phyloP scores from a whole-genome alignment of 2,113 vertebrate species.

The Pholis gunnellus region DNA sequence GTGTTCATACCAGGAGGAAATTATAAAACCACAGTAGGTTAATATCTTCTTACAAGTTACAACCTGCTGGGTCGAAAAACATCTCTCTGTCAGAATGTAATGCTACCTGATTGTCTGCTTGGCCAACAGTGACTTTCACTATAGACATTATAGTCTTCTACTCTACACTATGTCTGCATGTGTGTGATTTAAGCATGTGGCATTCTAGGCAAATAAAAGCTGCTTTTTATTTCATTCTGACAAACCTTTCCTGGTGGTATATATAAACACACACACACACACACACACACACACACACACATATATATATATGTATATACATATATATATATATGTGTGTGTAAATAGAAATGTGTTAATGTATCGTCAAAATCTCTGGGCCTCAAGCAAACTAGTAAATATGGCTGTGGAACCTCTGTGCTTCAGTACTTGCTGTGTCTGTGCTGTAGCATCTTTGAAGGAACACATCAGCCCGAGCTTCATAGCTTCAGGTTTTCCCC shows the following conservation, averaged over 20 bases:
- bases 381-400: background rate
- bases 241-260: too few species aligned
- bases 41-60: conserved; percentile 9
- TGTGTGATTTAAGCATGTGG: background rate
- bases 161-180: background rate
- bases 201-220: background rate
- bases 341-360: too few species aligned
- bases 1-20: conserved; percentile 8
- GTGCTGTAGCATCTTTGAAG: background rate
- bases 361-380: background rate
- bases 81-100: background rate
- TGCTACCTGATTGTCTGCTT: background rate
- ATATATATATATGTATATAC: too few species aligned
- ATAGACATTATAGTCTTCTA: too few species aligned
- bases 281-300: too few species aligned
- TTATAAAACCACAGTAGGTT: conserved; percentile 35
- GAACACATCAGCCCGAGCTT: background rate
- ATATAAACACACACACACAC: too few species aligned
- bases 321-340: too few species aligned
- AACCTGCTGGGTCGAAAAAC: background rate
- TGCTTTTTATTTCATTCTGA: too few species aligned
- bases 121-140: background rate
- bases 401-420: background rate
- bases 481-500: too few species aligned
- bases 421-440: background rate